A percentile compares a stretch with the other conserved stretches of the same genome.
phyloP scores from a whole-genome alignment of 35 echinoderm and acorn worm species.

The Diadema setosum region DNA sequence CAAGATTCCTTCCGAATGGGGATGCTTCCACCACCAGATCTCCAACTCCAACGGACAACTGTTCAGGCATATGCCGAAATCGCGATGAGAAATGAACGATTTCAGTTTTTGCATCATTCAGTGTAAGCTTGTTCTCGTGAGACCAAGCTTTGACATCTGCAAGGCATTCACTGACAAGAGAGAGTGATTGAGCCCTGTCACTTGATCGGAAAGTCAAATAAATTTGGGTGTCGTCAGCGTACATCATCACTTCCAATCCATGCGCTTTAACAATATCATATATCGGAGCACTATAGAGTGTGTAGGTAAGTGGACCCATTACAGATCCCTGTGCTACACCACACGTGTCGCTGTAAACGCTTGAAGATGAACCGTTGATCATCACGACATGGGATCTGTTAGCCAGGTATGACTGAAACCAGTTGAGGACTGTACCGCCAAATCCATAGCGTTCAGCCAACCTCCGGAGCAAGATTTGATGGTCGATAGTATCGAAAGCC shows the following conservation, averaged over 20 bases:
- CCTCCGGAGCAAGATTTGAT: no score
- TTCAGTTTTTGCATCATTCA: no score
- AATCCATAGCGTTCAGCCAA: no score
- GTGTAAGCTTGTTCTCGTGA: not conserved
- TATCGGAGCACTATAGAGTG: slow-evolving; percentile 33
- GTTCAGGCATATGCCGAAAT: not conserved
- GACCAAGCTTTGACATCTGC: not conserved
- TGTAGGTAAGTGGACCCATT: slow-evolving; percentile 30
- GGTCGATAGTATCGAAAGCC: no score
- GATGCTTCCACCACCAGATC: no score
- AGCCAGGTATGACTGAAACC: no score
- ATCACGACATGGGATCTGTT: no score
- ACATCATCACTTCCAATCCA: slow-evolving; percentile 29
- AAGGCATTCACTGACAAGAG: not conserved
- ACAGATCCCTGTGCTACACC: slow-evolving; percentile 57
- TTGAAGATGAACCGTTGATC: no score
- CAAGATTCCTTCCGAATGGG: no score
- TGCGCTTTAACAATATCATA: slow-evolving; percentile 29
- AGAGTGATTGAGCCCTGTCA: not conserved
- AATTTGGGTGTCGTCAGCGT: slow-evolving; percentile 52
- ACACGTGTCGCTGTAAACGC: not conserved
- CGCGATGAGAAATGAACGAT: not conserved
- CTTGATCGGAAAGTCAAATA: not conserved
- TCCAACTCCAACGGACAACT: no score
- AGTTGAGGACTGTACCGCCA: no score